Base-by-base conservation (phyloP, 2,113 vertebrate species). In the Malurus elegans region DNA sequence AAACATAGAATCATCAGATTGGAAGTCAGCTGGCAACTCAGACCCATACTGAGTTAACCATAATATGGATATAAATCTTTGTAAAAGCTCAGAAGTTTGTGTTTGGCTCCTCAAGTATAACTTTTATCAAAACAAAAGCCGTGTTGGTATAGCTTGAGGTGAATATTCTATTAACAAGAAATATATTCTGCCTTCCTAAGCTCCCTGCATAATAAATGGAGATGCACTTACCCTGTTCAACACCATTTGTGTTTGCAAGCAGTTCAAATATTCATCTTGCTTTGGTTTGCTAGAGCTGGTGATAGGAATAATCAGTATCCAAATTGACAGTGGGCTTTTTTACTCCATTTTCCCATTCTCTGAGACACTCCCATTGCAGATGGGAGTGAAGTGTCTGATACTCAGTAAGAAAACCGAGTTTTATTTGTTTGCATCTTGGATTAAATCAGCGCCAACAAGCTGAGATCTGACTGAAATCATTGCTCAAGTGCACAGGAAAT, bases 41-140 rank as follows among this genome's bases (percentile, higher is more conserved):
- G 61, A 64, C 18, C 47, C 7, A 5, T 18, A 4, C 8, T 13
- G 36, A 67, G 15, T 48, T 76, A 95, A 62, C 28, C n/a, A 54
- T 34, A 36, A 75, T 42, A 72, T 19, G 19, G 28, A 23, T 44
- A 66, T 48, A 5, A 53, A 29, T 67, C 24, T 47, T 73, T 76
- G 36, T 9, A 64, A 64, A 92, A 95, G 28, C 53, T 79, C n/a
- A n/a, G 51, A 74, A 90, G 42, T 75, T 93, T 61, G 40, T 58
- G 34, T 50, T 83, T 69, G 64, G 36, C 17, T 94, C 64, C 60
- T 76, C 8, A 12, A 92, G 87, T 70, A 72, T 34, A 75, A 50
- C 18, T 72, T 83, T 89, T 91, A 73, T 89, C 90, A 92, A 80
- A 97, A 94, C 64, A 87, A 89, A 96, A 92, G 10, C n/a, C 29